Percentiles rank a stretch among this genome's conserved stretches.
Conservation (phyloP, 2,888 invertebrate species). For the Sphaerophoria taeniata region DNA sequence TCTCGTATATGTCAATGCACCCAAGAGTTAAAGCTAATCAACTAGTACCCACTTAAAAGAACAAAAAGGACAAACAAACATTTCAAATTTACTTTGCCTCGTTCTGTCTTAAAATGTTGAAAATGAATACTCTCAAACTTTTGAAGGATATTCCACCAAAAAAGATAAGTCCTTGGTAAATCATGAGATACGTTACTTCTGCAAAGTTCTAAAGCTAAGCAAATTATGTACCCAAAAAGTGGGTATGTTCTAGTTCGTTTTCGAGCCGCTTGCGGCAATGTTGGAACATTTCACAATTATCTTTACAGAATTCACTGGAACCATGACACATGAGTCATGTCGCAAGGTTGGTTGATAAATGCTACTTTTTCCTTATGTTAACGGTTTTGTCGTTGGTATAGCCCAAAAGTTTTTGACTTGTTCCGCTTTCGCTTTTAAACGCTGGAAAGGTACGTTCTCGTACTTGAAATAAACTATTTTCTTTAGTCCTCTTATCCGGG, state of each 20-base stretch:
- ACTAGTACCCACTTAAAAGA: too few relatives aligned
- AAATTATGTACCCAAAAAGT: conserved; percentile 1
- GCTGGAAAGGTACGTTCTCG: background rate
- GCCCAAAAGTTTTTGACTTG: conserved; percentile 24
- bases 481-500: background rate
- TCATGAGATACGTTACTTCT: background rate
- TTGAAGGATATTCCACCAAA: background rate
- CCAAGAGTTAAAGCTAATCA: too few relatives aligned
- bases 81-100: background rate
- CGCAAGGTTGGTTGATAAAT: conserved; percentile 32
- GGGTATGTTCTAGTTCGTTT: background rate
- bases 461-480: conserved; percentile 1
- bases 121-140: background rate
- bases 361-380: conserved; percentile 7
- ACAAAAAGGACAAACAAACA: background rate
- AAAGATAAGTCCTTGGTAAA: conserved; percentile 10
- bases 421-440: conserved; percentile 9
- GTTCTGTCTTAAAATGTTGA: background rate
- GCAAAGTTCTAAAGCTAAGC: conserved; percentile 13
- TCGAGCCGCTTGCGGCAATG: background rate
- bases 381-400: background rate
- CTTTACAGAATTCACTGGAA: background rate
- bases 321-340: conserved; percentile 12
- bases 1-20: too few relatives aligned
- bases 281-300: background rate